Evolutionary conservation across 2,113 vertebrate genomes (phyloP), one percentile per base, ranked within the genome.

Genomic region (Carassius auratus): DNA sequence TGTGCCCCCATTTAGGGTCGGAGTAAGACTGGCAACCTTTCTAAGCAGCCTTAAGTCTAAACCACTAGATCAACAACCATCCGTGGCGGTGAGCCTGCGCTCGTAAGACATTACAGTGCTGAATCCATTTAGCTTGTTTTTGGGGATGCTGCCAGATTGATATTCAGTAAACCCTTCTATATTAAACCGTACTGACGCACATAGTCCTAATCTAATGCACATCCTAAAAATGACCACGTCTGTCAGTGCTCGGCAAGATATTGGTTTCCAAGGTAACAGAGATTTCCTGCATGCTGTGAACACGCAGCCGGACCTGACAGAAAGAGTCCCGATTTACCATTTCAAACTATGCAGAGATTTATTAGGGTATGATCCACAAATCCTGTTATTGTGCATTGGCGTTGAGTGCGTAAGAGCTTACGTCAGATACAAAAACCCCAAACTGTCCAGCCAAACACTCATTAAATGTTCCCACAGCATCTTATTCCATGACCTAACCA

Each of bases 231-330:
- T 80, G 73, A 86, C 83, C 83, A 68, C 36, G 42, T 84, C 77
- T 45, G 75, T 61, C 48, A 76, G 71, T 15, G n/a, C 45, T 33
- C 66, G 8, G n/a, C 50, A 84, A 83, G 83, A 90, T 76, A 45
- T n/a, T 45, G 85, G 89, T 90, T 90, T 69, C 89, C 87, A 85
- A 21, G 89, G 89, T 80, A 86, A 90, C 89, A 48, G 74, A 83
- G 82, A 83, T 74, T 88, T 45, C 10, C 42, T 52, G 81, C 75
- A 74, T 13, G 26, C 73, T 64, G 81, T 36, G 15, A 76, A 77
- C 23, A 45, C 50, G n/a, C 15, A 74, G 42, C 80, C 4, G 45
- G 68, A 69, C n/a, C 33, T 23, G 55, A 84, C 14, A 64, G 76
- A 45, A 36, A 42, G 21, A 38, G 50, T 78, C 10, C 50, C 77